Evolutionary conservation across 2,797 vertebrate genomes (phyloP), one percentile per base, ranked within the genome.

Genomic region (Tinamus major): DNA sequence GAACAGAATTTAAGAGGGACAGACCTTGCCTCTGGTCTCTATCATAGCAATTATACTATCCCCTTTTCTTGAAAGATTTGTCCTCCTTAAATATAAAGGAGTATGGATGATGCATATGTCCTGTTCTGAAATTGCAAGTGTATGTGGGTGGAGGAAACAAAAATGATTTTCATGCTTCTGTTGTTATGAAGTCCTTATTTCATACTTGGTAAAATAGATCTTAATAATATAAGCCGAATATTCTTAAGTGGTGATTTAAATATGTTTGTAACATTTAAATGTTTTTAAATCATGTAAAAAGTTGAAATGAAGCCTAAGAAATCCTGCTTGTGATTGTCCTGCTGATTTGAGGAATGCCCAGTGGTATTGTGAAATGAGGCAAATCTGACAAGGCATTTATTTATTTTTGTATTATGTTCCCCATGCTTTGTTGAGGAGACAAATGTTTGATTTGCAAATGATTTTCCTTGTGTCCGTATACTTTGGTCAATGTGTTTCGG

Each of bases 191-290:
- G 95, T 97, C 94, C 94, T 96, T 95, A 94, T 97, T 95, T 95
- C 97, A 96, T 96, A 92, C 92, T 95, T 90, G 71, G 78, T 96
- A 87, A 96, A 96, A 95, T 86, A 88, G 84, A 92, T 97, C 96
- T 96, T 97, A 97, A 94, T 97, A 96, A 91, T 96, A 95, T 92
- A 95, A 94, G 37, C 91, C 3, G 88, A 87, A 92, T 97, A 92
- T 97, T 95, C 96, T 97, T 75, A 96, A 94, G 87, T 96, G 97
- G 87, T 96, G 96, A 95, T 96, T 97, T 97, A 96, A 97, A 96
- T 96, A 96, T 94, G 94, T 97, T 97, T 98, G 96, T 97, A 97
- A 97, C 97, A 95, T 96, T 97, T 96, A 96, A 92, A 94, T 96
- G 94, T 95, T 96, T 97, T 97, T 80, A 85, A 96, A 97, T 97